These are phyloP conservation scores for Tenthredo amoena DNA, from an alignment of 2,888 invertebrate genomes.

Conservation along the genomic window DNA sequence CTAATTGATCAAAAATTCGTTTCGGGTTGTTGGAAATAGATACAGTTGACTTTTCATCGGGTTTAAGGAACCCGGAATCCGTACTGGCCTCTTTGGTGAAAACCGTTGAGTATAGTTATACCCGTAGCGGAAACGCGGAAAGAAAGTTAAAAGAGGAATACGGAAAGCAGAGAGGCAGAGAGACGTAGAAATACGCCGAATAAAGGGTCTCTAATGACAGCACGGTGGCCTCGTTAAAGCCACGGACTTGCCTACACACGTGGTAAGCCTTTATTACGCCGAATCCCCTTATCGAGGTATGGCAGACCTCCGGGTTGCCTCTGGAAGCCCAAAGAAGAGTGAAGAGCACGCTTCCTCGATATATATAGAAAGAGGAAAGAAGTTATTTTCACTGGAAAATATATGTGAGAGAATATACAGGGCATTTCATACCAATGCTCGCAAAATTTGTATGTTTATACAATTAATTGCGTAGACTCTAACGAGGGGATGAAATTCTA, in stretches of 20 bases:
- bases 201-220: slow-evolving; percentile 48
- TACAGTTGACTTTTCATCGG: neutral
- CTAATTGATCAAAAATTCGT: neutral
- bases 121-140: neutral
- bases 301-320: neutral
- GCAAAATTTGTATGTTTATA: too few relatives aligned
- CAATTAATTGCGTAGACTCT: too few relatives aligned
- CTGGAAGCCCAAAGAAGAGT: neutral
- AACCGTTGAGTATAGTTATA: neutral
- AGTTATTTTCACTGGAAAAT: neutral
- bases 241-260: slow-evolving; percentile 36
- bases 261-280: slow-evolving; percentile 47
- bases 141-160: neutral
- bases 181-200: slow-evolving; percentile 7
- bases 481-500: neutral
- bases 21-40: neutral
- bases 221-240: slow-evolving; percentile 44
- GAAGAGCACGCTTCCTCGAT: neutral
- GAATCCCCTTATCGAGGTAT: slow-evolving; percentile 50
- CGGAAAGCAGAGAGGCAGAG: neutral
- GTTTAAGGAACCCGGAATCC: neutral
- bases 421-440: neutral
- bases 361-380: neutral
- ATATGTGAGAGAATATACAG: too few relatives aligned
- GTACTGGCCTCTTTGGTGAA: neutral